Conservation (phyloP, 1,140 invertebrate species). For the Brachionus paranguensis region DNA sequence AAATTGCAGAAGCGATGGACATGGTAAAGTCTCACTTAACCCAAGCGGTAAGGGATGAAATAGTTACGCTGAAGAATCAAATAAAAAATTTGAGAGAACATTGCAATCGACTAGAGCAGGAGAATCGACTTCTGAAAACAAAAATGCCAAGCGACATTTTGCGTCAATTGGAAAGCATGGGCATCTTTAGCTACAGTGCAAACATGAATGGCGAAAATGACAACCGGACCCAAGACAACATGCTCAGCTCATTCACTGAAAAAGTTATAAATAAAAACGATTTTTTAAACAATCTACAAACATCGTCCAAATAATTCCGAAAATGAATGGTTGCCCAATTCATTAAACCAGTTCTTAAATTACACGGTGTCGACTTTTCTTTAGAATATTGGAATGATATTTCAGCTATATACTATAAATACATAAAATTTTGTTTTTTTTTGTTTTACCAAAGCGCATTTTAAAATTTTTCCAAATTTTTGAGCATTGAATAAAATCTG, state of each 20-base stretch:
- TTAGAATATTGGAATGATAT: background rate
- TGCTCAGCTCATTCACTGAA: constrained; percentile 11
- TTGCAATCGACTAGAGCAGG: constrained; percentile 6
- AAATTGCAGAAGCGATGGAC: constrained; percentile 29
- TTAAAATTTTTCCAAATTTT: background rate
- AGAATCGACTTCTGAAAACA: background rate
- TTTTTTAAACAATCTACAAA: background rate
- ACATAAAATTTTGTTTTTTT: background rate
- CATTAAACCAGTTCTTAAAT: background rate
- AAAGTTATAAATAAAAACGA: background rate
- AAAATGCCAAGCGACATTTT: constrained; percentile 10
- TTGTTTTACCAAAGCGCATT: background rate
- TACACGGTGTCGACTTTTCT: background rate
- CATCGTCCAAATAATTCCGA: background rate
- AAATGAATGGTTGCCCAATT: background rate
- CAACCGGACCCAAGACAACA: background rate
- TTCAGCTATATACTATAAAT: background rate
- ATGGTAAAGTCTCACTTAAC: constrained; percentile 19
- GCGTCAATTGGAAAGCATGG: background rate
- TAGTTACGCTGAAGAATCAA: constrained; percentile 13
- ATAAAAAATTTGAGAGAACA: constrained; percentile 31
- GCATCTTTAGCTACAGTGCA: background rate
- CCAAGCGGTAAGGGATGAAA: constrained; percentile 28
- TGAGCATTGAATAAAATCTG: background rate
- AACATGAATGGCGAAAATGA: background rate